Base-by-base conservation (phyloP, 2,888 invertebrate species). In the Synanthedon tipuliformis region DNA sequence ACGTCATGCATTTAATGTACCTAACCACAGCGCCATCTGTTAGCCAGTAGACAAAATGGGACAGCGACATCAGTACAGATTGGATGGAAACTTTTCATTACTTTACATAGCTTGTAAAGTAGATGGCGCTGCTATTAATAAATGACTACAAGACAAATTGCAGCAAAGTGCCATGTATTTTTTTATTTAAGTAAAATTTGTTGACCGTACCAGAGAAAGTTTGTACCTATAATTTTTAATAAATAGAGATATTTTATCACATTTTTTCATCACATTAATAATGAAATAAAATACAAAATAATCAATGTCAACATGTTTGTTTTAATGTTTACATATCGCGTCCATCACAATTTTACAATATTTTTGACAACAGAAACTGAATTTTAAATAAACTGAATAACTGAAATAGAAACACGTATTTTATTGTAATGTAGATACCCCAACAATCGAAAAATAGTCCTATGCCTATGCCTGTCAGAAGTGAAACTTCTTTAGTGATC, bases 1-100 rank as follows among this genome's bases (percentile, higher is more conserved):
- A 81, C 84, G 84, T 85, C 75, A 75, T 78, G 81, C 81, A 80
- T 83, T 82, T 82, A 82, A 67, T 69, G 62, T 73, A 58, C 60
- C 59, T 65, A 61, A n/a, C n/a, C 59, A 60, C 52, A 64, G 58
- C 72, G 78, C 69, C 75, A 81, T 75, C 78, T 79, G 56, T 62
- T 62, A 61, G 52, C 57, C 56, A 71, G 56, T 66, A 69, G 69
- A 49, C 3, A 2, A 11, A 49, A 18, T 45, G 13, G 13, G 13
- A 45, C 45, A 41, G 15, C n/a, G 45, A 7, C n/a, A 45, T 45
- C 45, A 13, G 45, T 4, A n/a, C 13, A 13, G 12, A n/a, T 13
- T 34, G 34, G 2, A 34, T 34, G 34, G 10, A 34, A 34, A 34
- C 34, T 34, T 34, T 34, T 8, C 10, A 34, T 34, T 8, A 34